Base-by-base conservation (phyloP, 1,140 invertebrate genomes). In the Ganaspis sp. region DNA sequence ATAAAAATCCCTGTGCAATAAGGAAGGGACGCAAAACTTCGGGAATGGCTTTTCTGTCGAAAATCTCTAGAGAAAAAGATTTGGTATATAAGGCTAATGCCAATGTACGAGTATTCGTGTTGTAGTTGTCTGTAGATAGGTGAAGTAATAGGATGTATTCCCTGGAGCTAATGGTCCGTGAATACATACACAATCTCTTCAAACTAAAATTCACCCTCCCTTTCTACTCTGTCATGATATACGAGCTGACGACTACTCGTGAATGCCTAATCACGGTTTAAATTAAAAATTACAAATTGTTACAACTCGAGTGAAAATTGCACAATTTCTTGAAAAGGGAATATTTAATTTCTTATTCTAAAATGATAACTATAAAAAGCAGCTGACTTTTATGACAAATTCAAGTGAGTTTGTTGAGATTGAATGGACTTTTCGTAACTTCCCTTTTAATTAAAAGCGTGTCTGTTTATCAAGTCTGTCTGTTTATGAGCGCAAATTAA, bases 131-230 rank as follows among this genome's bases (percentile, higher is more conserved):
- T 64, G 21, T 15, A 29, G 23, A 29, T 64, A 64, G 11, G 58
- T 49, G n/a, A 64, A 9, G 58, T 64, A 64, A 64, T 64, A 64
- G 58, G 23, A 64, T 64, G 58, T 64, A 64, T 29, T 64, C 58
- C 58, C 26, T 17, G 11, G 58, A 64, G 23, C 58, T 64, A 64
- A 64, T 64, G 58, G 58, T 64, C 58, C 58, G 58, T 64, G 58
- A 64, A 64, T 15, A 64, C 58, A 64, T 64, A 64, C 26, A 29
- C 58, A 64, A 64, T 19, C 11, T 26, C 54, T 26, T 26, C 54
- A 29, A 64, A 26, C 23, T 26, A 19, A 64, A 64, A 64, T 64
- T n/a, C 58, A 64, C 58, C 58, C 58, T 64, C 26, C 23, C 9
- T 29, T 64, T 64, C 26, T 15, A n/a, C 23, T 4, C 58, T 6